Evolutionary conservation across 2,797 vertebrate species (phyloP), one percentile per base, ranked within the genome.

Genomic region (Aselliscus stoliczkanus): DNA sequence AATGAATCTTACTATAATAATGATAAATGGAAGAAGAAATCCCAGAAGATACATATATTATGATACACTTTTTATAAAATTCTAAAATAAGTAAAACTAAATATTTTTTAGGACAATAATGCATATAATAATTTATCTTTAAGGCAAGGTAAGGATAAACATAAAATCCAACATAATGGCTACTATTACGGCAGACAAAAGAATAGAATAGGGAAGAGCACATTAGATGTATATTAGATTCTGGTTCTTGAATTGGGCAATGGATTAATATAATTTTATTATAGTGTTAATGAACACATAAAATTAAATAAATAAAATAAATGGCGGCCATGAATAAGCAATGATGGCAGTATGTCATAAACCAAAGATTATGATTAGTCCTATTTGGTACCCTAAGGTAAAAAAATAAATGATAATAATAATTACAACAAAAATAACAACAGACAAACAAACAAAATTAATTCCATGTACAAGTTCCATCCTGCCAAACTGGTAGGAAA

Each of bases 251-350:
- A 84, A 27, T 70, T 52, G 65, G 12, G 27, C 34, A 81, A 18
- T 52, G 10, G 15, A 58, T 39, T 92, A 20, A 44, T 13, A 39
- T 47, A 60, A 29, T 64, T 90, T 81, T n/a, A 79, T 88, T 42
- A 47, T 56, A 60, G 54, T 60, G 7, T 82, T 64, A 44, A 60
- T 86, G 13, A 88, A 86, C 31, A 84, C 3, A 75, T 44, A 72
- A 54, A 77, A 65, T 82, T 87, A 80, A 92, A 27, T 80, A 86
- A 21, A 25, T 83, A 50, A 82, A 84, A 82, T 85, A 82, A 95
- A 69, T 52, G 11, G 42, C 67, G 12, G 39, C 25, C 29, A 81
- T 69, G n/a, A 77, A 25, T 93, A 94, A 93, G 39, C 70, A 86
- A 83, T 23, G 54, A 79, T 47, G 2, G 25, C 31, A 89, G 1